These are phyloP conservation scores for Microctonus brassicae DNA, from an alignment of 2,888 invertebrate genomes.

Conservation along the genomic window DNA sequence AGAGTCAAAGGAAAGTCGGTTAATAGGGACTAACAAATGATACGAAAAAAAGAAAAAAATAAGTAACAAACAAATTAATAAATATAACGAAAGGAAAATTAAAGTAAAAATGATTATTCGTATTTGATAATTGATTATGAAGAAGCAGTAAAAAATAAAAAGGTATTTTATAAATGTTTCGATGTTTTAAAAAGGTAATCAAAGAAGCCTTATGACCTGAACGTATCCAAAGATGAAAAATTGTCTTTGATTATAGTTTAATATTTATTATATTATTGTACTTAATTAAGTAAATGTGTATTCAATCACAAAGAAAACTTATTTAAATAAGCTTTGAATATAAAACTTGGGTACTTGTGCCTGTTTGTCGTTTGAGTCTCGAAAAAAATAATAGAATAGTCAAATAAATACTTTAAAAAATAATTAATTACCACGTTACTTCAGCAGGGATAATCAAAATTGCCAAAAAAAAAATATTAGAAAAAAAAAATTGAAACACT, in stretches of 20 bases:
- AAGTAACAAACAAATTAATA: too few species aligned
- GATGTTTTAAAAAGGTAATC: slow-evolving; percentile 11
- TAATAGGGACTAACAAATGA: slow-evolving; percentile 6
- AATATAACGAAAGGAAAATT: too few species aligned
- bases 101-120: not conserved
- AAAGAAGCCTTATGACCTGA: slow-evolving; percentile 51
- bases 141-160: not conserved
- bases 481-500: not conserved
- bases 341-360: slow-evolving; percentile 55
- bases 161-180: slow-evolving; percentile 45
- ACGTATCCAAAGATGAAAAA: slow-evolving; percentile 22
- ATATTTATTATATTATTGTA: slow-evolving; percentile 49
- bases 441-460: slow-evolving; percentile 3
- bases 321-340: slow-evolving; percentile 21
- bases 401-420: not conserved
- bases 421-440: not conserved
- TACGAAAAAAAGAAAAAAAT: not conserved
- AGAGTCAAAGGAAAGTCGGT: slow-evolving; percentile 18
- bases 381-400: not conserved
- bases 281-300: slow-evolving; percentile 47
- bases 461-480: slow-evolving; percentile 22
- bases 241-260: slow-evolving; percentile 49
- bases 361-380: slow-evolving; percentile 53
- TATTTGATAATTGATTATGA: not conserved
- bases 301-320: not conserved